phyloP scores from a whole-genome alignment of 1,140 invertebrate species.

The Drosophila sulfurigaster region DNA sequence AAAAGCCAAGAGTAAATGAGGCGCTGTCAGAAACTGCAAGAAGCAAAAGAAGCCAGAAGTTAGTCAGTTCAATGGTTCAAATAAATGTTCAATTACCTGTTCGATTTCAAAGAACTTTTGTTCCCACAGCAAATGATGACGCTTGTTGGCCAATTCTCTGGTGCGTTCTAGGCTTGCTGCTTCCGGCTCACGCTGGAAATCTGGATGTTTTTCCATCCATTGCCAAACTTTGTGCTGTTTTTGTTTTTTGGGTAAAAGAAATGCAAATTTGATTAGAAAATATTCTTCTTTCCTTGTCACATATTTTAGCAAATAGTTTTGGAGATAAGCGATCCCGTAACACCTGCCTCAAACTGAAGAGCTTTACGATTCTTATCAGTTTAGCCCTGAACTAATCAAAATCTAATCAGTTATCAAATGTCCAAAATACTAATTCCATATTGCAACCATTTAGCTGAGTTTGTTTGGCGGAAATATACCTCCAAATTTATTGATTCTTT shows the following conservation, averaged over 20 bases:
- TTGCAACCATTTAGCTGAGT: background rate
- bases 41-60: constrained; percentile 55
- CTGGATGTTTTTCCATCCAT: constrained; percentile 90
- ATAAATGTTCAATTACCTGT: constrained; percentile 83
- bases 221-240: constrained; percentile 90
- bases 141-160: constrained; percentile 87
- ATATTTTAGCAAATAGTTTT: constrained; percentile 21
- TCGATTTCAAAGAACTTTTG: constrained; percentile 88
- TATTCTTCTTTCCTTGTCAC: background rate
- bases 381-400: constrained; percentile 3
- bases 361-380: constrained; percentile 9
- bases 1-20: constrained; percentile 85
- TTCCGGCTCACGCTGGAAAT: constrained; percentile 88
- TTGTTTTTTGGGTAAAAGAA: background rate
- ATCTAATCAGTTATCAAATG: background rate
- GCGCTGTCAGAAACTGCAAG: constrained; percentile 84
- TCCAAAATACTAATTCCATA: background rate
- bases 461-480: no score
- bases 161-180: constrained; percentile 87
- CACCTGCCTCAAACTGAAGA: constrained; percentile 5
- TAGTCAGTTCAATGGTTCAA: background rate
- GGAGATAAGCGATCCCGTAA: constrained; percentile 25
- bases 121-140: constrained; percentile 88
- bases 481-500: background rate
- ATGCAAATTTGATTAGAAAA: constrained; percentile 38